Percentiles rank a stretch among this genome's conserved stretches.
Evolutionary conservation across 2,888 invertebrate genomes (phyloP).

Genomic region (Cryptocephalus primarius): DNA sequence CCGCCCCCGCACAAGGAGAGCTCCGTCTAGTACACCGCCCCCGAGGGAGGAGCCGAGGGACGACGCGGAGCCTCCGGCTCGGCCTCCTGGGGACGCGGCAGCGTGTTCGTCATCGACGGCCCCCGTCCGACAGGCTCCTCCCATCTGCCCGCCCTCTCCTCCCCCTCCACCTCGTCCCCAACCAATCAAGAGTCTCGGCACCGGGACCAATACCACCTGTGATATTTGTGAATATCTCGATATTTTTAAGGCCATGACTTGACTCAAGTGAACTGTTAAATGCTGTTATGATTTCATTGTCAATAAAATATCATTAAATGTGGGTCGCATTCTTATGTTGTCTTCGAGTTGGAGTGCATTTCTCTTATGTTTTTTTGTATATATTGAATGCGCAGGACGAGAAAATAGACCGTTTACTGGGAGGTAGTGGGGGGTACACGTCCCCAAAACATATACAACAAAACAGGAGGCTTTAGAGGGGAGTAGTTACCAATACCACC

Average conservation of each 20-base stretch:
- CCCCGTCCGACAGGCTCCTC: slow-evolving; percentile 3
- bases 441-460: too few relatives aligned
- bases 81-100: slow-evolving; percentile 13
- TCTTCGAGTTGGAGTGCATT: too few relatives aligned
- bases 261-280: slow-evolving; percentile 26
- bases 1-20: slow-evolving; percentile 36
- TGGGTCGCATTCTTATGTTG: slow-evolving; percentile 1
- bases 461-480: too few relatives aligned
- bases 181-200: slow-evolving; percentile 34
- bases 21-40: slow-evolving; percentile 31
- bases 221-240: slow-evolving; percentile 39
- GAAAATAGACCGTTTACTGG: too few relatives aligned
- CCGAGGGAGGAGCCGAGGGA: slow-evolving; percentile 8
- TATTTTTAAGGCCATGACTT: slow-evolving; percentile 30
- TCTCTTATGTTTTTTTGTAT: too few relatives aligned
- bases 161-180: background rate
- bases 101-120: slow-evolving; percentile 12
- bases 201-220: slow-evolving; percentile 41
- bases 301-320: slow-evolving; percentile 34
- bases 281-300: slow-evolving; percentile 37
- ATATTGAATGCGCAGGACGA: too few relatives aligned
- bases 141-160: background rate
- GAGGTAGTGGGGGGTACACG: too few relatives aligned
- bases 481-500: too few relatives aligned
- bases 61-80: slow-evolving; percentile 10